Evolutionary conservation across 2,113 vertebrate genomes (phyloP), one percentile per base, ranked within the genome.

Genomic region (Rostratula benghalensis): DNA sequence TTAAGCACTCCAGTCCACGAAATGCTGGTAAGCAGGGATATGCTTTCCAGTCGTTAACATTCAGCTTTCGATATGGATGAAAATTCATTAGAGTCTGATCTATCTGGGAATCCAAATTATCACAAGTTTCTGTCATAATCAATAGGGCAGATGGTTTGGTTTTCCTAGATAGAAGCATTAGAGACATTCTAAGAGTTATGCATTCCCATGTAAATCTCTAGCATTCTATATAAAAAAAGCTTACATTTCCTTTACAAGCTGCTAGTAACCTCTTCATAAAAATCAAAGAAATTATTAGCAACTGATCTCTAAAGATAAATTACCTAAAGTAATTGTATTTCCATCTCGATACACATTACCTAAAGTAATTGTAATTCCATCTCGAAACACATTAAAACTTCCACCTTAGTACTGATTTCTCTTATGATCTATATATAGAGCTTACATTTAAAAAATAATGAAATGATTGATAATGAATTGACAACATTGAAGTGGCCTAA

Each of bases 251-350:
- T 70, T 56, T 48, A 57, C 27, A 33, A 79, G 63, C 39, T 87
- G 39, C 51, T 88, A 88, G 43, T 54, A 81, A 48, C 33, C 14
- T 75, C 68, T 69, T 65, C 45, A 46, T 51, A 75, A 82, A 82
- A 94, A 96, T 83, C 70, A 54, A 82, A 77, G 37, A 69, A 51
- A 88, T 73, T 86, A 78, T 53, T 81, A 89, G 43, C 39, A 75
- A 65, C 28, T 48, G 65, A 78, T 67, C 23, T 30, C 51, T 56
- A 88, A 79, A 88, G 43, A 41, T 83, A 86, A 87, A 92, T 74
- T 80, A 73, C 21, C 16, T 48, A 31, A 83, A 88, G n/a, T 74
- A 77, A 77, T 46, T 76, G 30, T 43, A 81, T 93, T 77, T 92
- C 54, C 22, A 61, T 30, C 94, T 69, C 73, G 31, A 79, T 69